Conservation (phyloP, 2,113 vertebrate genomes). For the Echinops telfairi region DNA sequence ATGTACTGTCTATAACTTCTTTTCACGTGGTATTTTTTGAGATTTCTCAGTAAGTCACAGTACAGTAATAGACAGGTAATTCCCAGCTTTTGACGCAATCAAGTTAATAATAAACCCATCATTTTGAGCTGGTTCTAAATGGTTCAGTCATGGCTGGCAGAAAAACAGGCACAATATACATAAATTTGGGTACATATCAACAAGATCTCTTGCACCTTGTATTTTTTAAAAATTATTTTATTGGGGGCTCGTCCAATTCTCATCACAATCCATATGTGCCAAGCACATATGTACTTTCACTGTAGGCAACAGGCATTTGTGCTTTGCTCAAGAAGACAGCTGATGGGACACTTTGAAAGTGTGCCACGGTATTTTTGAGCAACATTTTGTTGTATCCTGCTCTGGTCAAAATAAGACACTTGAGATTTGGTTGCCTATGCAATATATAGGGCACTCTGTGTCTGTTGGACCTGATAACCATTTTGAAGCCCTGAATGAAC, state of each 20-base stretch:
- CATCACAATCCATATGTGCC: no score
- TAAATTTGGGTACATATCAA: no score
- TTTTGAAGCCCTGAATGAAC: background rate
- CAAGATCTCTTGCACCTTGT: no score
- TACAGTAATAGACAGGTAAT: background rate
- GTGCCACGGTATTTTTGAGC: background rate
- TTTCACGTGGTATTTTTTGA: conserved; percentile 44
- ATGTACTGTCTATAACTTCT: background rate
- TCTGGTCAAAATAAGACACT: background rate
- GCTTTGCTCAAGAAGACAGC: no score
- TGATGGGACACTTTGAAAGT: background rate
- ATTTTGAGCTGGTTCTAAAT: no score
- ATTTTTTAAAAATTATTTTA: no score
- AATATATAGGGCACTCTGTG: background rate
- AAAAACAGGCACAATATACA: no score
- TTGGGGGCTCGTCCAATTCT: no score
- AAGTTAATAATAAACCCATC: background rate
- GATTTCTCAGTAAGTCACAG: conserved; percentile 22
- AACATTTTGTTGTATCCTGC: background rate
- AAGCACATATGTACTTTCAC: no score
- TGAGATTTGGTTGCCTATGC: background rate
- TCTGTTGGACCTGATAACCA: background rate
- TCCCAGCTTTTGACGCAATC: background rate
- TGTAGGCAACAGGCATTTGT: no score
- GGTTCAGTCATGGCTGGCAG: no score